Evolutionary conservation across 1,140 invertebrate genomes (phyloP), one percentile per base, ranked within the genome.

Genomic region (Oscheius sp.): DNA sequence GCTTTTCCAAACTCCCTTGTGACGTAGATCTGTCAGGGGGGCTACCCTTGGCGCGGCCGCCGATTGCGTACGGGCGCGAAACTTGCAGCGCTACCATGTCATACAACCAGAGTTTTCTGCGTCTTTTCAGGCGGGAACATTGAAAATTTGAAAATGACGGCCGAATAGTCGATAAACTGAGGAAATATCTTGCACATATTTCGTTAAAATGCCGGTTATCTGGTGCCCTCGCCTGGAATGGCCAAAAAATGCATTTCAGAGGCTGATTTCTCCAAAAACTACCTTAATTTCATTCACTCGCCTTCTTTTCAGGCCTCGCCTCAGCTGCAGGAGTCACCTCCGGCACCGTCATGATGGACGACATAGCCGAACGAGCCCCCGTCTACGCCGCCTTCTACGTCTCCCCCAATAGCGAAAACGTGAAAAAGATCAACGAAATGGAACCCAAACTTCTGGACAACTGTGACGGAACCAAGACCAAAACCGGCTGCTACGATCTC

Each of bases 351-450:
- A 70, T 79, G 61, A 80, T 80, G 79, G 79, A 80, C 62, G 79
- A 80, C 61, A 45, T 80, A 28, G 79, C 79, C 10, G 79, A 80
- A 70, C 32, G 79, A 61, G 79, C 79, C n/a, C 78, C 79, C 28
- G 63, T 77, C 34, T 80, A 80, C 68, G 79, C 74, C 3, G 79
- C 81, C 2, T 83, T 83, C 61, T 83, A 79, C 61, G 75, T 84
- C 7, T 61, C 74, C 0, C 82, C 81, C 1, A 84, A 82, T 55
- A 77, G 80, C 28, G 82, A 83, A 46, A 81, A 78, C 10, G 78
- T 84, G 10, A 74, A 82, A 68, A 83, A 82, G 69, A 76, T 83
- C 52, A 73, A 77, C 46, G 82, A 80, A 49, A 81, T 83, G 77
- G 78, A 82, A 28, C 81, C 81, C 1, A 36, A 75, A 31, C 28